Percentiles rank a stretch among this genome's conserved stretches.
Conservation (phyloP, 2,888 invertebrate species). For the Odontocerum albicorne region DNA sequence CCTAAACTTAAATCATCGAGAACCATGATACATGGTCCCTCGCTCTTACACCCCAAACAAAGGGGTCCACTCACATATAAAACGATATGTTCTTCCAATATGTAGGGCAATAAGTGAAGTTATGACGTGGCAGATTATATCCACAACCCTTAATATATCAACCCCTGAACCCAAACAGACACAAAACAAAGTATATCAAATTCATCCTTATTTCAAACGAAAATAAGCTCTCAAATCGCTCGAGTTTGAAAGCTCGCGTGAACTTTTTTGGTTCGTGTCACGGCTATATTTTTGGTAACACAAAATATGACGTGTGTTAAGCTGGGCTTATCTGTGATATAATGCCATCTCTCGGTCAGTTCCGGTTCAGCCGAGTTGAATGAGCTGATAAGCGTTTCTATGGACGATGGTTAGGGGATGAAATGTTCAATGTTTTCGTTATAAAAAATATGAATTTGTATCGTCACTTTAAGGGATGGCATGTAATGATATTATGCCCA, state of each 20-base stretch:
- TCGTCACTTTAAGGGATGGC: too few species aligned
- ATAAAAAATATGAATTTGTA: slow-evolving; percentile 13
- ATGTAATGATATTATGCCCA: too few species aligned
- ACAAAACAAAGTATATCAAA: neutral
- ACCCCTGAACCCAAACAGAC: slow-evolving; percentile 30
- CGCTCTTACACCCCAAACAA: neutral
- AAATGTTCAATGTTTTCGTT: neutral
- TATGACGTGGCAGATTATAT: slow-evolving; percentile 37
- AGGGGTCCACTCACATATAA: slow-evolving; percentile 7
- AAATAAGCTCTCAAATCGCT: neutral
- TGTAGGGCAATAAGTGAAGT: slow-evolving; percentile 37
- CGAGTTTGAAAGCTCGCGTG: neutral
- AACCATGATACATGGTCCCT: too few species aligned
- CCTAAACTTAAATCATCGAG: too few species aligned
- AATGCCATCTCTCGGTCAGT: slow-evolving; percentile 37
- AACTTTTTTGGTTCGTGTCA: slow-evolving; percentile 1
- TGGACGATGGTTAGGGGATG: slow-evolving; percentile 11
- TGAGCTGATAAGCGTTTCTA: slow-evolving; percentile 33
- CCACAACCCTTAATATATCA: slow-evolving; percentile 33
- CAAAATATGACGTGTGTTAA: slow-evolving; percentile 35
- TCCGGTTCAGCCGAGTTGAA: slow-evolving; percentile 35
- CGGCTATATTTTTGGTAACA: slow-evolving; percentile 30
- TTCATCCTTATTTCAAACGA: too few species aligned
- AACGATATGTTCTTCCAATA: slow-evolving; percentile 31
- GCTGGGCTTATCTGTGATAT: slow-evolving; percentile 30